phyloP scores from a whole-genome alignment of 2,113 vertebrate species.

The Naja naja region DNA sequence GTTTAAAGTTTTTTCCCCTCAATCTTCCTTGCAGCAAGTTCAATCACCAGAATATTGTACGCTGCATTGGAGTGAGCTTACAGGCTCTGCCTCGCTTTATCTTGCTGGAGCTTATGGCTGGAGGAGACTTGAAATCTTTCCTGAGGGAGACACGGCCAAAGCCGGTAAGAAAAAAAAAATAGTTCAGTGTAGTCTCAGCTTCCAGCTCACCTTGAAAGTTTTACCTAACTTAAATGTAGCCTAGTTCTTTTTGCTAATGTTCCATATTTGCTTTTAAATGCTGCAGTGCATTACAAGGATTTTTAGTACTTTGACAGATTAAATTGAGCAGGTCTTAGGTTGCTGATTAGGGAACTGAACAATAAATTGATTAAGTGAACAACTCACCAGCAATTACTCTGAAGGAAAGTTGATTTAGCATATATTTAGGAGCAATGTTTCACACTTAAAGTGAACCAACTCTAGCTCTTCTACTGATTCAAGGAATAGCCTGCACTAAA shows the following conservation, averaged over 20 bases:
- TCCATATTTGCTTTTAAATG: not conserved
- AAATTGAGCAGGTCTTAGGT: not conserved
- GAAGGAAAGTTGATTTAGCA: not conserved
- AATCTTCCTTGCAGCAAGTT: slow-evolving; percentile 84
- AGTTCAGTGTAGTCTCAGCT: not conserved
- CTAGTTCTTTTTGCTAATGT: not conserved
- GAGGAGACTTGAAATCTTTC: slow-evolving; percentile 95
- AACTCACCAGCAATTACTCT: not conserved
- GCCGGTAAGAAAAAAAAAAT: slow-evolving; percentile 76
- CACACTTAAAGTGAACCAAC: not conserved
- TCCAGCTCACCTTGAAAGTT: not conserved
- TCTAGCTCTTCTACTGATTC: not conserved
- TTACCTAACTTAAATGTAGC: not conserved
- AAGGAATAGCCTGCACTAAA: not conserved
- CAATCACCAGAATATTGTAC: slow-evolving; percentile 98
- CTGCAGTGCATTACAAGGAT: not conserved
- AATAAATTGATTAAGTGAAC: not conserved
- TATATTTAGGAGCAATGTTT: not conserved
- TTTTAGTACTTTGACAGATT: not conserved
- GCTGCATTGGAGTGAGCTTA: slow-evolving; percentile 93
- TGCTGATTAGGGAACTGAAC: not conserved
- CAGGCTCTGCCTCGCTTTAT: slow-evolving; percentile 95
- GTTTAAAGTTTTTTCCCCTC: not conserved
- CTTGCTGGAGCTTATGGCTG: slow-evolving; percentile 95
- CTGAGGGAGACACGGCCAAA: slow-evolving; percentile 91